Conservation (phyloP, 2,888 invertebrate genomes). For the Junonia oenone region DNA sequence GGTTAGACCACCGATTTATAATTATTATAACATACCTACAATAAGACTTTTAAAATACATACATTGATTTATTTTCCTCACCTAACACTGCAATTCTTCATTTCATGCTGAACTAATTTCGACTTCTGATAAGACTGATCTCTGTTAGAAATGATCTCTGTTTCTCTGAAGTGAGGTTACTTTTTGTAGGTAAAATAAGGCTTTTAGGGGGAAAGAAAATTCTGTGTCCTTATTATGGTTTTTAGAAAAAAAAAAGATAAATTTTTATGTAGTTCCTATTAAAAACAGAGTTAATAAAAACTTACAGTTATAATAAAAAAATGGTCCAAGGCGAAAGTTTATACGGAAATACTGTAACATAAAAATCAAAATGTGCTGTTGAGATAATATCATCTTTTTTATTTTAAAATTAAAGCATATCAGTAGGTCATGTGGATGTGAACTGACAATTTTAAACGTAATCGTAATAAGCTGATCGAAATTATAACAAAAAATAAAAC, state of each 20-base stretch:
- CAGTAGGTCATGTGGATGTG: neutral
- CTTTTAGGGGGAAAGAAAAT: too few species aligned
- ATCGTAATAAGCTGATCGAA: neutral
- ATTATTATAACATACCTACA: neutral
- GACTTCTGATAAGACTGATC: too few species aligned
- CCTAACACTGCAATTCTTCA: too few species aligned
- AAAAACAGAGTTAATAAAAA: neutral
- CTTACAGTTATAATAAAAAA: neutral
- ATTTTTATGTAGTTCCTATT: neutral
- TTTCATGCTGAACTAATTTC: too few species aligned
- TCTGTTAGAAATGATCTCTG: too few species aligned
- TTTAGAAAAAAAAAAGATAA: neutral
- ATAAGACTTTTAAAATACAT: neutral
- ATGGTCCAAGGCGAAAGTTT: conserved; percentile 1
- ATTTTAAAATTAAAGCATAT: neutral
- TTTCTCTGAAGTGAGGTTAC: too few species aligned
- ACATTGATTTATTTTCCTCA: too few species aligned
- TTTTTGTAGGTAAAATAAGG: too few species aligned
- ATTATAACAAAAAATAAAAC: neutral
- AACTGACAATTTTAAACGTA: neutral
- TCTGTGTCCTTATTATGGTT: neutral
- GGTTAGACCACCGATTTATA: conserved; percentile 5
- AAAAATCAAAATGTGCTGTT: neutral
- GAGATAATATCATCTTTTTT: neutral
- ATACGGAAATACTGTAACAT: conserved; percentile 1